Percentiles rank a stretch among this genome's conserved stretches.
Conservation (phyloP, 2,113 vertebrate species). For the Perca flavescens region DNA sequence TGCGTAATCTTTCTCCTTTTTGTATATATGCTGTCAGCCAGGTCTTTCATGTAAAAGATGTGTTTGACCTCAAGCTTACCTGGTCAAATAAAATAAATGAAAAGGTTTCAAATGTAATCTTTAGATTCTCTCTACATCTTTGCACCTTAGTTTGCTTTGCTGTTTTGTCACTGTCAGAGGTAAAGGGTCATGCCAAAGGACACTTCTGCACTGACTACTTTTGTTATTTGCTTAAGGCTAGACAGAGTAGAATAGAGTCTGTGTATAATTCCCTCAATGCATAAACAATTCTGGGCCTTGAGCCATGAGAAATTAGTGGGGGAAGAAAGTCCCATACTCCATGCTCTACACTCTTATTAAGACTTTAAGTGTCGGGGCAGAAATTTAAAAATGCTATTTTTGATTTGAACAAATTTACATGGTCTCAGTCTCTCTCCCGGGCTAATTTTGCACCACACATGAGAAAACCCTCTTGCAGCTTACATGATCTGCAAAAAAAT, state of each 20-base stretch:
- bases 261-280: conserved; percentile 23
- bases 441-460: conserved; percentile 43
- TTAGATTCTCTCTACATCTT: neutral
- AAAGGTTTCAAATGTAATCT: neutral
- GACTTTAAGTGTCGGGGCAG: neutral
- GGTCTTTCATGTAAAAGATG: too few species aligned
- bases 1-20: neutral
- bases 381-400: conserved; percentile 57
- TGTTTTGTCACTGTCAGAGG: neutral
- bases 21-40: neutral
- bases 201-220: neutral
- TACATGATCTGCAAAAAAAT: conserved; percentile 33
- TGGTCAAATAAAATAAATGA: neutral
- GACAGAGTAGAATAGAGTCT: neutral
- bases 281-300: conserved; percentile 22
- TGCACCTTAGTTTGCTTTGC: neutral
- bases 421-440: conserved; percentile 37
- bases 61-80: neutral
- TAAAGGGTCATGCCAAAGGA: conserved; percentile 3
- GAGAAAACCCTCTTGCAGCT: conserved; percentile 47
- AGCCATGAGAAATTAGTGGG: neutral
- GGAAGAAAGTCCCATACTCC: neutral
- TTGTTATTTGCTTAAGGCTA: conserved; percentile 3
- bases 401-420: conserved; percentile 43
- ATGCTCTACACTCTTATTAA: conserved; percentile 38